Conservation (phyloP, 2,888 invertebrate genomes). For the Drosophila nigricruria region DNA sequence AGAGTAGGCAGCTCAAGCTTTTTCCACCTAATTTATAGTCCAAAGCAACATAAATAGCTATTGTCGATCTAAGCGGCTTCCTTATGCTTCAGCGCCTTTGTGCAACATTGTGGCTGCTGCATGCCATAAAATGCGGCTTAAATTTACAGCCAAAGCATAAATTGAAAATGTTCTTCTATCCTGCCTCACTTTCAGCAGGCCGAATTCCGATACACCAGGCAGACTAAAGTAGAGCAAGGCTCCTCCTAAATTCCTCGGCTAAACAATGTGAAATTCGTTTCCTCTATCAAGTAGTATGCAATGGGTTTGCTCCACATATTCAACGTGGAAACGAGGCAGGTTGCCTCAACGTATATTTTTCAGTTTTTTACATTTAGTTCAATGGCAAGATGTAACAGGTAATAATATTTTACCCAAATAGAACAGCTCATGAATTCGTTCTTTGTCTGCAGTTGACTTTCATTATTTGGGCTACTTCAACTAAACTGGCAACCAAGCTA, state of each 20-base stretch:
- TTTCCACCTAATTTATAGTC: conserved; percentile 27
- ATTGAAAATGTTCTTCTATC: conserved; percentile 24
- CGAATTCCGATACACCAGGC: background rate
- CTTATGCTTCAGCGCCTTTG: conserved; percentile 20
- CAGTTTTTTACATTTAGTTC: background rate
- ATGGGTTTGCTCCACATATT: background rate
- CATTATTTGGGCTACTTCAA: background rate
- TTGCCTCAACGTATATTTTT: background rate
- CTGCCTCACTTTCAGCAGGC: conserved; percentile 2
- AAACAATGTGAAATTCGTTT: background rate
- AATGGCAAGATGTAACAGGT: background rate
- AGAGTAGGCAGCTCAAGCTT: background rate
- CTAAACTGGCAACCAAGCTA: background rate
- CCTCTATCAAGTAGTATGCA: conserved; percentile 1
- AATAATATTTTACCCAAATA: background rate
- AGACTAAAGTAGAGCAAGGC: background rate
- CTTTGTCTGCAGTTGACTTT: background rate
- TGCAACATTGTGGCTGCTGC: conserved; percentile 42
- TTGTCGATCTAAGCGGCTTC: conserved; percentile 1
- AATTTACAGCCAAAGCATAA: conserved; percentile 43
- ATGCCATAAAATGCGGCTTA: conserved; percentile 16
- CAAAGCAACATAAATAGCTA: conserved; percentile 9
- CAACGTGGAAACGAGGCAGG: background rate
- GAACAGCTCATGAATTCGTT: background rate
- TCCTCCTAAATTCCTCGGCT: background rate